Base-by-base conservation (phyloP, 1,140 invertebrate genomes). In the Scaptomyza montana region DNA sequence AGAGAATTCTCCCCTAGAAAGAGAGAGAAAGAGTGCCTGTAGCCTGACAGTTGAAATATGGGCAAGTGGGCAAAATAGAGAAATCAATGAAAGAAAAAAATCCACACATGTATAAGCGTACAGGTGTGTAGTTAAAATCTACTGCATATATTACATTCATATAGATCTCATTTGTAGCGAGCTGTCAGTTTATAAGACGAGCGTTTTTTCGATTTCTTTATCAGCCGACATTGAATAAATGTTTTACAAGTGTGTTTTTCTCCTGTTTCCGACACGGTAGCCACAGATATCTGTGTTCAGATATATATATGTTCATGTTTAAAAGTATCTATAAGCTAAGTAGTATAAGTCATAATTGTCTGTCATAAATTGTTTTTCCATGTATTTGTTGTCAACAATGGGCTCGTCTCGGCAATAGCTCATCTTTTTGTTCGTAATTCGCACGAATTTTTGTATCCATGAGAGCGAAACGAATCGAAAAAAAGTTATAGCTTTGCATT, bases 21-120 rank as follows among this genome's bases (percentile, higher is more conserved):
- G 25, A 47, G 13, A 16, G 57, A 43, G 13, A 54, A 51, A 33
- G 46, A 13, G 41, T 6, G 57, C 16, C 16, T 49, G 25, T 2
- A 36, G 33, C 33, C 33, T 56, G 30, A 30, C 49, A 64, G 43
- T 62, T 76, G 61, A 77, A 66, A 85, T 85, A 74, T 85, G 80
- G 72, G 80, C 67, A 84, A 79, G 67, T 84, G 73, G 80, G 77
- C 65, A 86, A 77, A 51, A n/a, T 13, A 21, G 41, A 8, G 10
- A 3, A 7, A 36, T 25, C 8, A 28, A 7, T 6, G 30, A 16
- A 16, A 1, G 7, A 12, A 43, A 57, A 12, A 57, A 59, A 19
- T 5, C 19, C 36, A 33, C 12, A 57, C 1, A 57, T 28, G 45
- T 6, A 6, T 46, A 28, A 28, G 8, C n/a, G 12, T 43, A n/a